Conservation (phyloP, 1,140 invertebrate species). For the Odontomachus brunneus region DNA sequence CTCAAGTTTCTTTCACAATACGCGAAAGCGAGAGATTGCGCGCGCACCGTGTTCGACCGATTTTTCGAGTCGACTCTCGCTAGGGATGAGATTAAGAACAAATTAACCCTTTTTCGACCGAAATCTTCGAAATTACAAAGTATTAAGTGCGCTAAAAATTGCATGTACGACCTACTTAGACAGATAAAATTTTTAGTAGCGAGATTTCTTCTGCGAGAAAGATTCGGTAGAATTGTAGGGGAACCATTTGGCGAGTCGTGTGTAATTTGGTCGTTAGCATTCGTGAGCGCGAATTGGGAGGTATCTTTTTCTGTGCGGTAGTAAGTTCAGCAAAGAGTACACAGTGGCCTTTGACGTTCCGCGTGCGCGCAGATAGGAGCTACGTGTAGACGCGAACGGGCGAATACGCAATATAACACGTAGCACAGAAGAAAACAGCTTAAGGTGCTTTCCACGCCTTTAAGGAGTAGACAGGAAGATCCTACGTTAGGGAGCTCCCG, state of each 20-base stretch:
- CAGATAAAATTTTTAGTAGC: neutral
- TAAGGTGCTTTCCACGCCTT: constrained; percentile 61
- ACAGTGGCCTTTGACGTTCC: neutral
- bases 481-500: constrained; percentile 51
- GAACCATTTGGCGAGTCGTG: neutral
- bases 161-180: neutral
- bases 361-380: constrained; percentile 4
- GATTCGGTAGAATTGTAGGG: neutral
- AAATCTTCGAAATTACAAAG: neutral
- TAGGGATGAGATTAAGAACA: neutral
- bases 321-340: constrained; percentile 55
- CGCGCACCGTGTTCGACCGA: neutral
- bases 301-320: constrained; percentile 25
- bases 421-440: constrained; percentile 58
- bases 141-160: neutral
- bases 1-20: constrained; percentile 58
- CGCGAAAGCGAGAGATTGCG: constrained; percentile 10
- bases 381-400: neutral
- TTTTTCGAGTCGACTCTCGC: neutral
- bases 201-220: neutral
- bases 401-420: constrained; percentile 43
- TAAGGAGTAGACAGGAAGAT: constrained; percentile 46
- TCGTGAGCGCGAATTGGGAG: neutral
- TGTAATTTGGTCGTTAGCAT: neutral
- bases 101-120: constrained; percentile 15